phyloP scores from a whole-genome alignment of 1,140 invertebrate species.

The Drosophila lacertosa region DNA sequence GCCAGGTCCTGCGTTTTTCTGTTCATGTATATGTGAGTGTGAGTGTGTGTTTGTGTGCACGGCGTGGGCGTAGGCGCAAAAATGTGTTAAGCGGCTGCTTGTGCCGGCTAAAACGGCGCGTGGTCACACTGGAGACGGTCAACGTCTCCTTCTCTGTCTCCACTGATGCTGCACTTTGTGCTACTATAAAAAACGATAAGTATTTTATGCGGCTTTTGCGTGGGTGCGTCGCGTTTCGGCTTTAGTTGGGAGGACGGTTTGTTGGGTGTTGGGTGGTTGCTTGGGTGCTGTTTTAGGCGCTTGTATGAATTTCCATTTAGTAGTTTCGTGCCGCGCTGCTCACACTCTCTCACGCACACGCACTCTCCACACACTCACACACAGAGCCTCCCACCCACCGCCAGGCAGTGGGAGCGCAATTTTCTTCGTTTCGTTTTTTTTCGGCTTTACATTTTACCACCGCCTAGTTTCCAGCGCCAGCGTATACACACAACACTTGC shows the following conservation, averaged over 20 bases:
- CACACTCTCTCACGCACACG: conserved; percentile 49
- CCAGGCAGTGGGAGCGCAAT: conserved; percentile 48
- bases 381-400: conserved; percentile 45
- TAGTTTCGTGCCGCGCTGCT: conserved; percentile 51
- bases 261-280: conserved; percentile 23
- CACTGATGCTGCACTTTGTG: conserved; percentile 37
- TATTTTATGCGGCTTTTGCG: conserved; percentile 45
- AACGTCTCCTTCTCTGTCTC: background rate
- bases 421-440: conserved; percentile 64
- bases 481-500: conserved; percentile 74
- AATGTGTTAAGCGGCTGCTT: conserved; percentile 43
- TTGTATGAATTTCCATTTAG: conserved; percentile 76
- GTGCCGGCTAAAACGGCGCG: conserved; percentile 26
- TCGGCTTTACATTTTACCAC: conserved; percentile 74
- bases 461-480: conserved; percentile 75
- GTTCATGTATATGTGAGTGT: conserved; percentile 9
- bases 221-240: conserved; percentile 55
- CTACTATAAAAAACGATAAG: conserved; percentile 20
- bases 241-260: conserved; percentile 60
- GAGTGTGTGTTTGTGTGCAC: conserved; percentile 45
- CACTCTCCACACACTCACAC: conserved; percentile 54
- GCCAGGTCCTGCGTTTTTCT: conserved; percentile 40
- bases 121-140: conserved; percentile 23
- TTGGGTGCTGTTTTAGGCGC: conserved; percentile 51
- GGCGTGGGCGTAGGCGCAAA: conserved; percentile 74